Evolutionary conservation across 2,888 invertebrate species (phyloP), one percentile per base, ranked within the genome.

Genomic region (Carabus problematicus): DNA sequence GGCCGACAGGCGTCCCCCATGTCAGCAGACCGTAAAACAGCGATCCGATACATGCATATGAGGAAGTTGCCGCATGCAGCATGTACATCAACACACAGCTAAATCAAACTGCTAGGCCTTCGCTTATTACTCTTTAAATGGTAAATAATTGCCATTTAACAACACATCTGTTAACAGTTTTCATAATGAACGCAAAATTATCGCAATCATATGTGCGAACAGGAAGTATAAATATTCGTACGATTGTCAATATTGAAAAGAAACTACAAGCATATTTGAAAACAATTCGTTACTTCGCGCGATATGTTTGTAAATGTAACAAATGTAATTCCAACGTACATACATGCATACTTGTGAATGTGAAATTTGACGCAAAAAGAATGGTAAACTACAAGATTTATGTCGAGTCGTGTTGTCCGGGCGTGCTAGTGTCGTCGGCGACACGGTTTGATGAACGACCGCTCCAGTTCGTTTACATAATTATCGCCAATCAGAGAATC

Each of bases 401-500:
- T 56, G 56, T 39, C 12, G n/a, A n/a, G 29, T 29, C 19, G 45
- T n/a, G 40, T 19, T 39, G 56, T 54, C 14, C 18, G n/a, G 11
- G 19, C 40, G 56, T 56, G 9, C 8, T 11, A n/a, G 61, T 61
- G 42, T 55, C 67, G 54, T 60, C 58, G 45, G 47, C 60, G n/a
- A 42, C 40, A 16, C 18, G 72, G 71, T 73, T 52, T 76, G 75
- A 77, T 72, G 75, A 74, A 75, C 74, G 70, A 70, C 70, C 70
- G 67, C 71, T 72, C 74, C 74, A 76, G 73, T 74, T 76, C 76
- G 77, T 79, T 79, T 77, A 79, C 77, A 76, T 79, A 81, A 81
- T 81, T 81, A 78, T 78, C 76, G 77, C 79, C 81, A 81, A 81
- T 81, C 80, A 81, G 73, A 75, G 70, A 75, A 75, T 74, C 77